These are phyloP conservation scores for human (Homo sapiens) DNA, from an alignment of 2,113 vertebrate genomes.

Conservation along the genomic window DNA sequence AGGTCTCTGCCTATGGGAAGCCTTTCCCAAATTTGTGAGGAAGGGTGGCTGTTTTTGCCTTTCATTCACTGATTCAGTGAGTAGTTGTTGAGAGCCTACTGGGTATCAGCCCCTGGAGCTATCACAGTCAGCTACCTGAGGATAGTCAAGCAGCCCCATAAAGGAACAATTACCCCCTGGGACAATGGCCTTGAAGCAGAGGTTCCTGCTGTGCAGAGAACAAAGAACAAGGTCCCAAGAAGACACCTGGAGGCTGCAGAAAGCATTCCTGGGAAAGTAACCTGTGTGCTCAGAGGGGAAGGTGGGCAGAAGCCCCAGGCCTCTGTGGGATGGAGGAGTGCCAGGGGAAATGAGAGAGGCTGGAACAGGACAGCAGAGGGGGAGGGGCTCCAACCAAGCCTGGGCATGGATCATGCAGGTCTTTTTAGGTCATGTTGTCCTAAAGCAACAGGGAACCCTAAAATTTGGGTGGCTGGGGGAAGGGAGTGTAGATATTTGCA, in stretches of 20 bases:
- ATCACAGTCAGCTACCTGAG: neutral
- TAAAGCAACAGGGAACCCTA: neutral
- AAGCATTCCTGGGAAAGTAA: neutral
- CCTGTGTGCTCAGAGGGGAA: neutral
- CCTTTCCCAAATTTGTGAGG: neutral
- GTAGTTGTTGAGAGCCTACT: neutral
- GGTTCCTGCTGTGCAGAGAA: neutral
- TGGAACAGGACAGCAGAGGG: neutral
- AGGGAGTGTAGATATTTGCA: neutral
- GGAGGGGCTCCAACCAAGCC: neutral
- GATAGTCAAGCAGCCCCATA: neutral
- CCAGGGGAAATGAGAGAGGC: neutral
- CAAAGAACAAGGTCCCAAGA: neutral
- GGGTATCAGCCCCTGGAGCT: neutral
- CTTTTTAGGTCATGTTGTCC: neutral
- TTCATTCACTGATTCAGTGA: neutral
- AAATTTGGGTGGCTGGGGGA: neutral
- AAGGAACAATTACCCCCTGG: neutral
- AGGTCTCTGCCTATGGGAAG: neutral
- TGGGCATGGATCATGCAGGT: neutral
- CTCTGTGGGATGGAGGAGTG: neutral
- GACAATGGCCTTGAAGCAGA: neutral
- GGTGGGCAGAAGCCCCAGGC: neutral
- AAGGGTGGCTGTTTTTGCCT: neutral
- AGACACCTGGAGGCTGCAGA: neutral